Conservation (phyloP, 2,797 vertebrate species). For the Megalops cyprinoides region DNA sequence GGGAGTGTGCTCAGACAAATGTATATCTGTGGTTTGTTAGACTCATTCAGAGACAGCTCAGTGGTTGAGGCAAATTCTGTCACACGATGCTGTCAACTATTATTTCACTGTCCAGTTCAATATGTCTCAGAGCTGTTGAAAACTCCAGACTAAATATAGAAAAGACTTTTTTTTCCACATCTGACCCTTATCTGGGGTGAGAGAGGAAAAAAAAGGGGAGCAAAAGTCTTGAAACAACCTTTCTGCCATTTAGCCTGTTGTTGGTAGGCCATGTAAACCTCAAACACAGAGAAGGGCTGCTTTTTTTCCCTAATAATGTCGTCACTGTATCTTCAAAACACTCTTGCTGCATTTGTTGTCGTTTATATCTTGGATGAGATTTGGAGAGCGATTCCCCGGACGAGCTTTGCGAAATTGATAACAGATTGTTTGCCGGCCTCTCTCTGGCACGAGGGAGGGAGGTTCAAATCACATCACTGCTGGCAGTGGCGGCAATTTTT, state of each 20-base stretch:
- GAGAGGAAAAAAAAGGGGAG: conserved; percentile 58
- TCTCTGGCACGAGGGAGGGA: conserved; percentile 75
- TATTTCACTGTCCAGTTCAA: neutral
- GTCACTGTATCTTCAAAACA: conserved; percentile 84
- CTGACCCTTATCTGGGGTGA: conserved; percentile 62
- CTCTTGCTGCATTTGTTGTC: conserved; percentile 83
- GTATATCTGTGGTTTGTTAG: neutral
- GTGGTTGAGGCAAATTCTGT: neutral
- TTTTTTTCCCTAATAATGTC: conserved; percentile 74
- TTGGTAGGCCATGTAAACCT: conserved; percentile 65
- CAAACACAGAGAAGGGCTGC: conserved; percentile 70
- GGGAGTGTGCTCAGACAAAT: neutral
- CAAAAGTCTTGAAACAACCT: conserved; percentile 58
- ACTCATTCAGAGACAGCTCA: neutral
- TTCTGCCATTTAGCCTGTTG: conserved; percentile 41
- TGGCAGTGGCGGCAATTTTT: conserved; percentile 56
- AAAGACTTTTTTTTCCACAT: conserved; percentile 65
- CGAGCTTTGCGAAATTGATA: conserved; percentile 86
- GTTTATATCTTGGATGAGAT: conserved; percentile 87
- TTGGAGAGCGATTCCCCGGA: conserved; percentile 77
- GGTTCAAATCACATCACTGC: conserved; percentile 75
- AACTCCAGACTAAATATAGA: conserved; percentile 68
- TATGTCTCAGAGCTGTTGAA: conserved; percentile 42
- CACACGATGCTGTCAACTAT: neutral
- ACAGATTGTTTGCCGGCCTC: conserved; percentile 79